Evolutionary conservation across 2,113 vertebrate genomes (phyloP).

Genomic region (Perca flavescens): DNA sequence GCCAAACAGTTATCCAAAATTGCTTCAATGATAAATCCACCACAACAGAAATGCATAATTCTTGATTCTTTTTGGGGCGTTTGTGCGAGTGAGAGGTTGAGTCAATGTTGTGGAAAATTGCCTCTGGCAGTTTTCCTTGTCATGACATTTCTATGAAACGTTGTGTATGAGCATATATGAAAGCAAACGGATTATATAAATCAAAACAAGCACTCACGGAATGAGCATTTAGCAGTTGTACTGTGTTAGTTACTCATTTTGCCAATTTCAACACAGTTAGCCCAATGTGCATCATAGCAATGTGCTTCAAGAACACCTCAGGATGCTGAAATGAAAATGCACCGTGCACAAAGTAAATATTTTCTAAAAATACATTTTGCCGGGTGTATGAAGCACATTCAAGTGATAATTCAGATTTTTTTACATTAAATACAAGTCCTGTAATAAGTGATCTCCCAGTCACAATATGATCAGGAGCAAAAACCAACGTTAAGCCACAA

Average conservation of each 20-base stretch:
- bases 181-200: constrained; percentile 15
- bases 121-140: constrained; percentile 30
- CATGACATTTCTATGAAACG: constrained; percentile 34
- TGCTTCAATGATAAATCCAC: constrained; percentile 46
- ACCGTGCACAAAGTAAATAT: not conserved
- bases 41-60: constrained; percentile 20
- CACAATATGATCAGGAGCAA: not conserved
- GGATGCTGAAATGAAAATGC: not conserved
- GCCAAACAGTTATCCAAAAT: constrained; percentile 61
- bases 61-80: constrained; percentile 12
- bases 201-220: constrained; percentile 10
- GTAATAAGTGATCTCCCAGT: not conserved
- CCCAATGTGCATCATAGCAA: not conserved
- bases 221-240: not conserved
- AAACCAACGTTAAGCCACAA: not conserved
- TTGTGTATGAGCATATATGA: constrained; percentile 1
- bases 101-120: constrained; percentile 49
- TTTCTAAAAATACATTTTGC: not conserved
- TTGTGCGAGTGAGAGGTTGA: not conserved
- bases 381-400: not conserved
- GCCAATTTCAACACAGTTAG: not conserved
- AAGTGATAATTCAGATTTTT: not conserved
- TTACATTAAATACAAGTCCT: not conserved
- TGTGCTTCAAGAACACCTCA: not conserved
- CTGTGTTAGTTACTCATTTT: constrained; percentile 1